phyloP scores from a whole-genome alignment of 2,797 vertebrate genomes.

The Simalia tracyae region DNA sequence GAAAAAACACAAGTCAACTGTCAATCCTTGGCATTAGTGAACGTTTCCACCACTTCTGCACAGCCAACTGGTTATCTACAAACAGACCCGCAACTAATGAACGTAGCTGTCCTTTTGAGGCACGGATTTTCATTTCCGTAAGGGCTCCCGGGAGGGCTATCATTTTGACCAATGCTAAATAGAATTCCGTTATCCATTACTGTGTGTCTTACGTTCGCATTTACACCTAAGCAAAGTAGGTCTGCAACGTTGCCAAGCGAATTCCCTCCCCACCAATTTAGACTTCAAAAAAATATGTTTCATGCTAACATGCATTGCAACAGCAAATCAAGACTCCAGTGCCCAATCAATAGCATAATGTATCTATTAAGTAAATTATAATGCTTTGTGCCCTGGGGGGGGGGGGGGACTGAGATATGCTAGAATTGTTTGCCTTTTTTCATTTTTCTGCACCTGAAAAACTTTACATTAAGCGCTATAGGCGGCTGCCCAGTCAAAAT shows the following conservation, averaged over 20 bases:
- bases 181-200: background rate
- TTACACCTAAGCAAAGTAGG: slow-evolving; percentile 4
- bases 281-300: background rate
- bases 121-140: background rate
- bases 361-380: background rate
- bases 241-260: slow-evolving; percentile 1
- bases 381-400: slow-evolving; percentile 3
- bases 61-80: slow-evolving; percentile 38
- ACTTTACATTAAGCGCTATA: slow-evolving; percentile 1
- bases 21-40: slow-evolving; percentile 33
- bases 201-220: background rate
- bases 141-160: slow-evolving; percentile 10
- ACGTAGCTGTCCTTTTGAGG: slow-evolving; percentile 14
- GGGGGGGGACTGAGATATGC: background rate
- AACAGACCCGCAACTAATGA: slow-evolving; percentile 26
- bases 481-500: background rate
- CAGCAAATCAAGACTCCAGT: background rate
- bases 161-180: background rate
- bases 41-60: slow-evolving; percentile 39
- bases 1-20: slow-evolving; percentile 44
- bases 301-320: background rate
- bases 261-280: background rate
- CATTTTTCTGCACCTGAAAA: background rate
- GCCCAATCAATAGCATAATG: slow-evolving; percentile 20
- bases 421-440: background rate